These are phyloP conservation scores for Gambusia yucatana DNA, from an alignment of 2,797 vertebrate species.

Conservation along the genomic window DNA sequence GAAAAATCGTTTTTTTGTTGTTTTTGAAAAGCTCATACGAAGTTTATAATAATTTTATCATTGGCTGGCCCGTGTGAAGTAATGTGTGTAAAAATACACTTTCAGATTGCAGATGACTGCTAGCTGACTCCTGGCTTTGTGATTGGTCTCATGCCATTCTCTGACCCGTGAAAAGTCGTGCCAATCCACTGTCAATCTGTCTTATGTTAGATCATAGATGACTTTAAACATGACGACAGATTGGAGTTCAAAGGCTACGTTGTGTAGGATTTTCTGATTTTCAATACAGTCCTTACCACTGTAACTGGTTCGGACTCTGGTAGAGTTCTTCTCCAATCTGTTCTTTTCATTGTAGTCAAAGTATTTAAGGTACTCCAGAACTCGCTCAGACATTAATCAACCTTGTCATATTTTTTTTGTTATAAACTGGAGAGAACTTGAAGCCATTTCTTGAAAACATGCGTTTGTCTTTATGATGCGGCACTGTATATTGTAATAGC, in stretches of 20 bases:
- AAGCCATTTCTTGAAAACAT: conserved; percentile 6
- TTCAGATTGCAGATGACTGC: conserved; percentile 30
- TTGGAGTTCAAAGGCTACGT: background rate
- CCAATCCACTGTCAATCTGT: conserved; percentile 20
- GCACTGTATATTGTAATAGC: conserved; percentile 13
- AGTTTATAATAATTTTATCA: background rate
- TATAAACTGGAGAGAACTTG: conserved; percentile 1
- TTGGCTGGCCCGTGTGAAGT: background rate
- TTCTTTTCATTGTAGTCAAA: background rate
- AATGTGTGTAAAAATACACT: conserved; percentile 17
- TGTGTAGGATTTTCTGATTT: background rate
- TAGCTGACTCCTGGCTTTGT: conserved; percentile 33
- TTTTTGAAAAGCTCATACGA: background rate
- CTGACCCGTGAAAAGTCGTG: conserved; percentile 46
- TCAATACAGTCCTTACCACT: background rate
- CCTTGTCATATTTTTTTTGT: background rate
- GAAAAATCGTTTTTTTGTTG: background rate
- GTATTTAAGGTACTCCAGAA: background rate
- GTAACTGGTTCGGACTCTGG: background rate
- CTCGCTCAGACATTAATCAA: background rate
- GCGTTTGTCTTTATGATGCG: conserved; percentile 15
- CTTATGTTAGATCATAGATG: conserved; percentile 20
- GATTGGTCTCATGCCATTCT: conserved; percentile 35
- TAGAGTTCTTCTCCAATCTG: background rate
- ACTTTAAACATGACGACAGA: conserved; percentile 17